Evolutionary conservation across 2,113 vertebrate genomes (phyloP), one percentile per base, ranked within the genome.

Genomic region (Butorides virescens): DNA sequence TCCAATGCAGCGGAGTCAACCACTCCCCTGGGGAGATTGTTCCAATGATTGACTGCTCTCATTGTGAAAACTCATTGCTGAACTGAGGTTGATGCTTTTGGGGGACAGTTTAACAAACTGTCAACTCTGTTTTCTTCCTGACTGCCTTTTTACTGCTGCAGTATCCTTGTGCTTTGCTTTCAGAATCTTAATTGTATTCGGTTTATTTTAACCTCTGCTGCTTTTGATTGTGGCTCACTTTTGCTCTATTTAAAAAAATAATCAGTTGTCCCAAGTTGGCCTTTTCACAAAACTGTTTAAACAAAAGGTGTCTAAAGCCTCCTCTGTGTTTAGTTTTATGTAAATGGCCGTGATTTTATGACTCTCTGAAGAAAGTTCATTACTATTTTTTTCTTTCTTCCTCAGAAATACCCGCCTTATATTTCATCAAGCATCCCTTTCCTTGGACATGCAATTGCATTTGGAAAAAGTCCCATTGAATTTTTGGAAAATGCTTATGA

Each of bases 401-500:
- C 32, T 15, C 95, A 99, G 99, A 99, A 99, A 84, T 97, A 94
- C 76, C 99, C 99, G 23, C 99, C 99, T 9, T 98, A 98, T 59
- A 99, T 99, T 70, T 98, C 99, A 19, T 99, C 99, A 67, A 95
- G 93, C 76, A 93, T 99, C 90, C 99, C 99, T 11, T 99, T 99
- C 93, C 98, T 99, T 72, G 99, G 99, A 16, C 99, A 99, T 79
- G 99, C 99, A 8, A 79, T 99, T 20, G 98, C 99, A 23, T 99
- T 99, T 97, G 99, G 99, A 34, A 99, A 97, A 97, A 99, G 99
- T 90, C 99, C 99, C 79, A 99, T 99, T 94, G 99, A 99, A 44
- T 99, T 99, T 96, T 96, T 99, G 76, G 99, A 99, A 98, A 98
- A 98, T 36, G 99, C 99, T 10, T 99, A 99, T 72, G 98, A 99